Evolutionary conservation across 2,797 vertebrate species (phyloP), one percentile per base, ranked within the genome.

Genomic region (Pyrrhura leucotis): DNA sequence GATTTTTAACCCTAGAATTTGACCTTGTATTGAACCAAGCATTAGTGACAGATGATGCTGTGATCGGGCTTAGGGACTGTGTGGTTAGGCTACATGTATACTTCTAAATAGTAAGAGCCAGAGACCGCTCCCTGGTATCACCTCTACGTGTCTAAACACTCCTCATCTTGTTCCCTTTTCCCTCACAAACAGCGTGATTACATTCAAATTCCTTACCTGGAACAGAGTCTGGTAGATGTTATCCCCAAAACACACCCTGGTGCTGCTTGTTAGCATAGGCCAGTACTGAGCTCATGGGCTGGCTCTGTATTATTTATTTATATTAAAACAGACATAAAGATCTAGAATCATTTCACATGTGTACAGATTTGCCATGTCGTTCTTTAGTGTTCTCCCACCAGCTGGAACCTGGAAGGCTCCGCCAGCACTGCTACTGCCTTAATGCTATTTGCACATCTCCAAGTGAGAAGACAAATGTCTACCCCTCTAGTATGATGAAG

Each of bases 361-460:
- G 20, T 45, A 74, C 25, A 75, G 33, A 85, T 53, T 9, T 74
- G 44, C 33, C 28, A 33, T 19, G 9, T 37, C 37, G 51, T 37
- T 85, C 37, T 69, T 90, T 8, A 89, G 37, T 8, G 8, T 40
- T 40, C 22, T 61, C 42, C 33, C 35, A 85, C 9, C 59, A 67
- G 44, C 9, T 51, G 56, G 67, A 89, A 89, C 19, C 2, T 22
- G 31, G 28, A 15, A 82, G 63, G 50, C 28, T 42, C 29, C 29
- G 12, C n/a, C 51, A 59, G 76, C 59, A 19, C 35, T 29, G 37
- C 22, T 33, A 39, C 44, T 40, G 78, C 65, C 44, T 85, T 3
- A 0, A 2, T 22, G 25, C 20, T 59, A 61, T 8, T 67, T 28
- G 33, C n/a, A 17, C 0, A 0, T 28, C 40, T 85, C 35, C 14